Conservation (phyloP, 2,888 invertebrate species). For the Lasioglossum leucozonium region DNA sequence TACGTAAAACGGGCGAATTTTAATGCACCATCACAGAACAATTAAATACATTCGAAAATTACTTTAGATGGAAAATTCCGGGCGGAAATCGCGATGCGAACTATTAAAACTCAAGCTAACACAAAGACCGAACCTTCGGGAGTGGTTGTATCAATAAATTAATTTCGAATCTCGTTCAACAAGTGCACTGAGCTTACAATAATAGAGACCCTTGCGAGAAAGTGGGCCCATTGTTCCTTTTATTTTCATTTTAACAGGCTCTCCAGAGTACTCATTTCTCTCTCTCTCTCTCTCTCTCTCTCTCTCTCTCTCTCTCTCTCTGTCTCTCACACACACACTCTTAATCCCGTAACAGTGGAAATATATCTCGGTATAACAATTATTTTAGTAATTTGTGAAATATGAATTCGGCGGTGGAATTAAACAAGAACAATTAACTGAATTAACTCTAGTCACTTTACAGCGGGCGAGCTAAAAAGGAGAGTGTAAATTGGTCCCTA, state of each 20-base stretch:
- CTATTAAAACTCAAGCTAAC: not conserved
- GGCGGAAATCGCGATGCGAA: not conserved
- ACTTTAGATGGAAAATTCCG: not conserved
- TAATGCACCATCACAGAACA: not conserved
- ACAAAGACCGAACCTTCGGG: not conserved
- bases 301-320: not conserved
- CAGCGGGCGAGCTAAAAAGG: not conserved
- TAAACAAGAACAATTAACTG: not conserved
- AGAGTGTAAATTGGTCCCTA: not conserved
- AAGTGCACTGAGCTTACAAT: not conserved
- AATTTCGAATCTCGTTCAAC: not conserved
- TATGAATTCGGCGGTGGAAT: not conserved
- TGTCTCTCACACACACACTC: too few species aligned
- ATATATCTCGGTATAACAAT: not conserved
- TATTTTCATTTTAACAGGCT: not conserved
- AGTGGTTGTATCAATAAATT: slow-evolving; percentile 1
- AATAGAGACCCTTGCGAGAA: slow-evolving; percentile 3
- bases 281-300: too few species aligned
- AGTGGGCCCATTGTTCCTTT: slow-evolving; percentile 8
- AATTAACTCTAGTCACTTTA: not conserved
- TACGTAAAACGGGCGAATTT: not conserved
- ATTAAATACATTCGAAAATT: not conserved
- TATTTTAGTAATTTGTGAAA: not conserved
- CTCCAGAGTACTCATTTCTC: not conserved
- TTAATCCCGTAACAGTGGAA: not conserved